A percentile compares a stretch with the other conserved stretches of the same genome.
phyloP scores from a whole-genome alignment of 2,797 vertebrate genomes.

The Spondyliosoma cantharus region DNA sequence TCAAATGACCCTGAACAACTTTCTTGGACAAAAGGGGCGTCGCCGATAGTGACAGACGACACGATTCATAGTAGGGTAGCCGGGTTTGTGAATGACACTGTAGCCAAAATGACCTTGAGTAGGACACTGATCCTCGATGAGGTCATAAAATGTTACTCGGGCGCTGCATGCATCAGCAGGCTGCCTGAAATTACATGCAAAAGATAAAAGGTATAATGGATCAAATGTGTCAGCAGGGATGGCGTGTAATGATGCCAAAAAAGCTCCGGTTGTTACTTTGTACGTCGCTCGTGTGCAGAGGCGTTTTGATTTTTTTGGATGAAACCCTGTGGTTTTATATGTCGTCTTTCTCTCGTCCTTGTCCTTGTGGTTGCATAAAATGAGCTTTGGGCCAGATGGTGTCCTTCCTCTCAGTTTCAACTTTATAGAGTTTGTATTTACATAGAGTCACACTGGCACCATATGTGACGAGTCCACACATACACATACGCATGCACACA shows the following conservation, averaged over 20 bases:
- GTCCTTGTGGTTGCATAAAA: constrained; percentile 67
- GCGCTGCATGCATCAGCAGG: neutral
- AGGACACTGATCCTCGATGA: neutral
- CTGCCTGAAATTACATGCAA: neutral
- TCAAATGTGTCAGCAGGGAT: neutral
- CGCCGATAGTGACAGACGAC: constrained; percentile 33
- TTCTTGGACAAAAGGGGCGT: constrained; percentile 58
- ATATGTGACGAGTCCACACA: constrained; percentile 50
- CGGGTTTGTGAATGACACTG: constrained; percentile 17
- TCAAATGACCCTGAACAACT: constrained; percentile 69
- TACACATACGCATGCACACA: constrained; percentile 7
- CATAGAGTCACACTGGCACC: constrained; percentile 62
- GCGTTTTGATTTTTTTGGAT: constrained; percentile 42
- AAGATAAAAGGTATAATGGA: neutral
- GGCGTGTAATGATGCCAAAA: constrained; percentile 7
- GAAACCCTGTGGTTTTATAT: constrained; percentile 44
- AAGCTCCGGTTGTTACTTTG: neutral
- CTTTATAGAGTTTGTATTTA: constrained; percentile 70
- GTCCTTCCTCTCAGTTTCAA: constrained; percentile 74
- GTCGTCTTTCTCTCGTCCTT: constrained; percentile 43
- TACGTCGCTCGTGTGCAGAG: neutral
- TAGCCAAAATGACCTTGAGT: constrained; percentile 26
- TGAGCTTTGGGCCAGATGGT: constrained; percentile 78
- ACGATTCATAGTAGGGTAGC: constrained; percentile 6
- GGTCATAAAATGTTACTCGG: neutral